Conservation (phyloP, 2,797 vertebrate species). For the Takifugu rubripes region DNA sequence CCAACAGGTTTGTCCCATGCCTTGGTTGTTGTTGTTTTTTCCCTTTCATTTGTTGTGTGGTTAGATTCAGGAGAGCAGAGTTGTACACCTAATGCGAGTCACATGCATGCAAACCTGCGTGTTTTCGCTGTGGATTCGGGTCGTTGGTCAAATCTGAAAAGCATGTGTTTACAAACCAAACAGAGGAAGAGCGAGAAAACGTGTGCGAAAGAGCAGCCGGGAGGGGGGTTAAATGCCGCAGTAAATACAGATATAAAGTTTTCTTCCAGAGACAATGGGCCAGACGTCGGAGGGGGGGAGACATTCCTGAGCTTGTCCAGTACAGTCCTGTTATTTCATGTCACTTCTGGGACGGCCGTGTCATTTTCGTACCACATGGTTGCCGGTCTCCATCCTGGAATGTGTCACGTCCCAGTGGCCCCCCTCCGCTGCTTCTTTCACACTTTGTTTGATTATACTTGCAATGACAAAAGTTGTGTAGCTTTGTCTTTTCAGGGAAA, state of each 20-base stretch:
- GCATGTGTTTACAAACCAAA: constrained; percentile 57
- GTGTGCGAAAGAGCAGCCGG: constrained; percentile 23
- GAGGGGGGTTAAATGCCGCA: constrained; percentile 41
- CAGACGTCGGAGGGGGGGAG: constrained; percentile 21
- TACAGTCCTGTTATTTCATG: constrained; percentile 51
- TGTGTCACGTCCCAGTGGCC: constrained; percentile 27
- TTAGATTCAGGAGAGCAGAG: not conserved
- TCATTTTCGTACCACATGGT: constrained; percentile 59
- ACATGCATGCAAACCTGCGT: constrained; percentile 17
- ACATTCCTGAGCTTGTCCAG: constrained; percentile 54
- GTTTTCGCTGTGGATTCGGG: constrained; percentile 38
- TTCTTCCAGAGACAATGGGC: constrained; percentile 40
- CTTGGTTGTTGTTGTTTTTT: not conserved
- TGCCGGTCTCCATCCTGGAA: constrained; percentile 49
- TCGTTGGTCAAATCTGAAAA: constrained; percentile 29
- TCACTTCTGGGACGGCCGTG: constrained; percentile 54
- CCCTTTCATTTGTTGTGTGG: constrained; percentile 2
- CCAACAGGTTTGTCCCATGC: constrained; percentile 14
- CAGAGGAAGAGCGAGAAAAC: constrained; percentile 22
- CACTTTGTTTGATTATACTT: not conserved
- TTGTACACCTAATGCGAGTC: constrained; percentile 18
- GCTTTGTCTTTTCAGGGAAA: too few species aligned
- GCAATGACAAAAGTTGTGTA: not conserved
- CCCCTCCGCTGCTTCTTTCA: constrained; percentile 1
- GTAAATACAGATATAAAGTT: constrained; percentile 42